These are phyloP conservation scores for Brachirus orientalis DNA, from an alignment of 2,113 vertebrate genomes.

Conservation along the genomic window DNA sequence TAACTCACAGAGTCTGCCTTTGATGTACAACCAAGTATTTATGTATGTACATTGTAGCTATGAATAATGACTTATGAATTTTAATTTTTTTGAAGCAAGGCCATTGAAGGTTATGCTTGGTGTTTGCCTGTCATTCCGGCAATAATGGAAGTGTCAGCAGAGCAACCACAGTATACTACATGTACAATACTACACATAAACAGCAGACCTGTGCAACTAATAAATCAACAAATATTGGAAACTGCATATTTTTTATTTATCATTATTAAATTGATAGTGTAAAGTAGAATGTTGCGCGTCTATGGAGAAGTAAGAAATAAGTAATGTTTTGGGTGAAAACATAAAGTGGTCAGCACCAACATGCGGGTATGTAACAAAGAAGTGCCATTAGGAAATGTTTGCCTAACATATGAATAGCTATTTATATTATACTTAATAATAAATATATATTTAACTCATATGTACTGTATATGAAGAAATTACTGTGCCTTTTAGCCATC, in stretches of 20 bases:
- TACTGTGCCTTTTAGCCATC: too few species aligned
- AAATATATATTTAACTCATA: background rate
- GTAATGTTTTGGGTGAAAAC: conserved; percentile 53
- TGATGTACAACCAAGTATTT: background rate
- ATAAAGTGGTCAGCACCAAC: conserved; percentile 16
- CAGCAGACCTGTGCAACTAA: background rate
- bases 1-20: background rate
- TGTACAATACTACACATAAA: background rate
- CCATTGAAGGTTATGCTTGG: conserved; percentile 25
- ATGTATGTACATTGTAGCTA: background rate
- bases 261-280: background rate
- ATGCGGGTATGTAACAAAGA: background rate
- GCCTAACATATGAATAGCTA: too few species aligned
- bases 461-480: too few species aligned
- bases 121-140: conserved; percentile 16
- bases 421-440: background rate
- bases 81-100: background rate
- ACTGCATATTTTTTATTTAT: conserved; percentile 5
- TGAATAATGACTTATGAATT: background rate
- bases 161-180: background rate
- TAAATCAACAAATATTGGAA: too few species aligned
- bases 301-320: background rate
- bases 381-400: background rate
- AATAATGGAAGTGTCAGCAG: conserved; percentile 44
- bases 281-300: background rate